Conservation (phyloP, 2,888 invertebrate species). For the Folsomia manolachei region DNA sequence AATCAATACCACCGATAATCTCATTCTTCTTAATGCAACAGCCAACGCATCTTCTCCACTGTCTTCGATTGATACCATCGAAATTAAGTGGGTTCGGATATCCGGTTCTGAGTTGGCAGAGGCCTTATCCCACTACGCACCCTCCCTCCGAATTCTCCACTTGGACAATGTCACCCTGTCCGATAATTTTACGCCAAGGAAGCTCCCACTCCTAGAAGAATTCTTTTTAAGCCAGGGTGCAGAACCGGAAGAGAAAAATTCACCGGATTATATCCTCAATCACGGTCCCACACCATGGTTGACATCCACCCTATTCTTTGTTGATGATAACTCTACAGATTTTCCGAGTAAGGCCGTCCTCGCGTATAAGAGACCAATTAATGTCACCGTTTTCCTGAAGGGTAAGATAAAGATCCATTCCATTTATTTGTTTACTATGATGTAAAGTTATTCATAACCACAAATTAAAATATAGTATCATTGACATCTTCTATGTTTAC, state of each 20-base stretch:
- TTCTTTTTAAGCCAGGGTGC: constrained; percentile 16
- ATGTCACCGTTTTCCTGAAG: constrained; percentile 10
- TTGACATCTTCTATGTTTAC: too few species aligned
- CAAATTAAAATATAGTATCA: neutral
- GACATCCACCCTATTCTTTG: constrained; percentile 21
- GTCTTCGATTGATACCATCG: constrained; percentile 7
- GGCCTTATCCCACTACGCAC: neutral
- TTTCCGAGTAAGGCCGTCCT: constrained; percentile 9
- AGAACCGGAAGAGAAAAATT: constrained; percentile 20
- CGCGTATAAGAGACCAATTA: neutral
- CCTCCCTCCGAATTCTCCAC: constrained; percentile 1
- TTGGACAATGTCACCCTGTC: constrained; percentile 20
- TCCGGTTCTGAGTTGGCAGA: neutral
- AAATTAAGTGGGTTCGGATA: constrained; percentile 23
- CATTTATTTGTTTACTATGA: too few species aligned
- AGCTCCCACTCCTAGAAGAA: constrained; percentile 11
- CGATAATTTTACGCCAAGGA: neutral
- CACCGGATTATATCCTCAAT: constrained; percentile 3
- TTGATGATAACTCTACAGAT: constrained; percentile 3
- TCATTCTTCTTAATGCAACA: too few species aligned
- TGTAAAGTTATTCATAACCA: too few species aligned
- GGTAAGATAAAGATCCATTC: too few species aligned
- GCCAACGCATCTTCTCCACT: neutral
- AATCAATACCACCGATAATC: neutral
- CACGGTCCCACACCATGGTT: constrained; percentile 18